Evolutionary conservation across 2,797 vertebrate genomes (phyloP), one percentile per base, ranked within the genome.

Genomic region (Channallabes apus): DNA sequence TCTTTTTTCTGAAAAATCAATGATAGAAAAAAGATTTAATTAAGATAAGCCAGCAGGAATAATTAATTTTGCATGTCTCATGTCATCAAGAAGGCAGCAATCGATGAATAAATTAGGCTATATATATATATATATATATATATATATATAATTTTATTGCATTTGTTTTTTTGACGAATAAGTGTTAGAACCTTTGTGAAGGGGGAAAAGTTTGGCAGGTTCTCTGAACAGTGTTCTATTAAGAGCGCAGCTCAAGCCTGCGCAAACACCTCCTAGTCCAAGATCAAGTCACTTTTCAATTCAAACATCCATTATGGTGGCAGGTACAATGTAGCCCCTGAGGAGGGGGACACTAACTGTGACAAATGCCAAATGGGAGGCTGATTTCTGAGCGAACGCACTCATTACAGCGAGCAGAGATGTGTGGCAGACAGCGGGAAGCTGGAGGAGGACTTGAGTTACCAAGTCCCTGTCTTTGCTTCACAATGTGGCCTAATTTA

Each of bases 11-110:
- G 51, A 54, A 88, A 93, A 95, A 95, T 94, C 92, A 92, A 89
- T 93, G 93, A 95, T 93, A 93, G 93, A 92, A 94, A 93, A 94
- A 95, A 77, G 94, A 95, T 96, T 96, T 95, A 95, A 95, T 96
- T 96, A 96, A 95, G 95, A 96, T 95, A 94, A 91, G 90, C 88
- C 77, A 92, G 91, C 88, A 92, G 91, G 92, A 91, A 92, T 95
- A 95, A 95, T 96, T 94, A 95, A 95, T 94, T 95, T 91, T 89
- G 91, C 87, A 91, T 88, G 90, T 92, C 87, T 91, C 90, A 89
- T 93, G 93, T 93, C 92, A 93, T 94, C 93, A 93, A 93, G 91
- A 94, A 94, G 92, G 92, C 91, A 92, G 87, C 88, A 84, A 92
- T 4, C 79, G 89, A 86, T 89, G 94, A 93, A 94, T 94, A 94